Percentiles rank a stretch among this genome's conserved stretches.
Conservation (phyloP, 2,797 vertebrate genomes). For the Neostethus bicornis region DNA sequence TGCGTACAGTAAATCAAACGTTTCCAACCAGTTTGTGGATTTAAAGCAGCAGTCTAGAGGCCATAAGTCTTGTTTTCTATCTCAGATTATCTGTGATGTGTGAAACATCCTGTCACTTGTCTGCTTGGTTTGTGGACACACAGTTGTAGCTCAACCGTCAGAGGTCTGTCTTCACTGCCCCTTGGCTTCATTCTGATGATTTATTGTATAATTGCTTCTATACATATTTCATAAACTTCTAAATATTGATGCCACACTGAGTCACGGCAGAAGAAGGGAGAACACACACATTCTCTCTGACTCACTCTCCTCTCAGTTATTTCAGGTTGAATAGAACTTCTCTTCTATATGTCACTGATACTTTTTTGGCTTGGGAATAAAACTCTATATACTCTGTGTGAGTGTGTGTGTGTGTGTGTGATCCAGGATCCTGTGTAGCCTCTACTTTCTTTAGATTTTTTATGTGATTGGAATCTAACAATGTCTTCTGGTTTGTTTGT, state of each 20-base stretch:
- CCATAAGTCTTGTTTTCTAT: constrained; percentile 7
- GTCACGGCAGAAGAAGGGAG: constrained; percentile 19
- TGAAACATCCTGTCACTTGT: constrained; percentile 29
- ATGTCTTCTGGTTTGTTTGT: neutral
- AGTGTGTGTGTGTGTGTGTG: neutral
- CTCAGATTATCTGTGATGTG: constrained; percentile 16
- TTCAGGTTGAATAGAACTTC: constrained; percentile 52
- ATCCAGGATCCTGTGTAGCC: neutral
- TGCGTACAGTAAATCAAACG: constrained; percentile 12
- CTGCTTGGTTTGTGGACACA: constrained; percentile 30
- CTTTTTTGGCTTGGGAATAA: constrained; percentile 21
- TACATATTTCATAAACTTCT: constrained; percentile 69
- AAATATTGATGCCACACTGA: constrained; percentile 62
- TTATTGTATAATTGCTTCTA: constrained; percentile 49
- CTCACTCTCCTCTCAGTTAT: constrained; percentile 35
- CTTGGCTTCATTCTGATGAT: constrained; percentile 45
- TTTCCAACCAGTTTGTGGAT: constrained; percentile 12
- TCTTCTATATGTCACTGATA: constrained; percentile 22
- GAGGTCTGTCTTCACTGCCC: constrained; percentile 28
- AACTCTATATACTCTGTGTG: neutral
- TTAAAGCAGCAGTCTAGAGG: constrained; percentile 22
- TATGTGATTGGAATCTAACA: constrained; percentile 1
- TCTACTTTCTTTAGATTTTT: neutral
- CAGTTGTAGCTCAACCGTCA: constrained; percentile 22
- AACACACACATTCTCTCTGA: constrained; percentile 7